phyloP scores from a whole-genome alignment of 2,888 invertebrate genomes.

The Idaea aversata region DNA sequence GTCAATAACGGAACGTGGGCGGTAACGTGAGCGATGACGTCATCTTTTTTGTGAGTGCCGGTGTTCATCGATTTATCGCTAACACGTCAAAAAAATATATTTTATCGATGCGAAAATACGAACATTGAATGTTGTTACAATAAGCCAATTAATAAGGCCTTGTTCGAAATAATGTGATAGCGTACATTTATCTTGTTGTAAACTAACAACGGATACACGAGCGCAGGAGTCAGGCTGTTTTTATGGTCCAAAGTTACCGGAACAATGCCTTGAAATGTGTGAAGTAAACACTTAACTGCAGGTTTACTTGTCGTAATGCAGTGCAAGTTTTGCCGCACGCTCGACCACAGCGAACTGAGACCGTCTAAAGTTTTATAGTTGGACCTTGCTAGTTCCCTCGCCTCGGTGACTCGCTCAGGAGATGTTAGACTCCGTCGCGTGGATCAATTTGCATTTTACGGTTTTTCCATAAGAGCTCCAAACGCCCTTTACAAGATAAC shows the following conservation, averaged over 20 bases:
- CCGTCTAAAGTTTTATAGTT: constrained; percentile 58
- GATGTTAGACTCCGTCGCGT: constrained; percentile 9
- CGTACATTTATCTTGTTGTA: constrained; percentile 38
- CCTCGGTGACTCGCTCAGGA: constrained; percentile 37
- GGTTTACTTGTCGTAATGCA: constrained; percentile 72
- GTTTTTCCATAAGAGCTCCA: constrained; percentile 13
- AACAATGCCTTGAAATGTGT: constrained; percentile 69
- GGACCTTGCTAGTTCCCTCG: constrained; percentile 39
- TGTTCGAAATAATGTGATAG: constrained; percentile 32
- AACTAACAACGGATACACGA: constrained; percentile 27
- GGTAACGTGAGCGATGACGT: too few relatives aligned
- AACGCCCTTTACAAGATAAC: constrained; percentile 20
- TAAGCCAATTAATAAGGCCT: constrained; percentile 22
- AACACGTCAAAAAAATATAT: too few relatives aligned
- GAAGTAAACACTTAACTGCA: constrained; percentile 77
- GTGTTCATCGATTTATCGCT: too few relatives aligned
- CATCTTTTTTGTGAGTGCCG: too few relatives aligned
- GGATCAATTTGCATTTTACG: constrained; percentile 25
- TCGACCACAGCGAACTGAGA: constrained; percentile 55
- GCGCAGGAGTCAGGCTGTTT: constrained; percentile 56
- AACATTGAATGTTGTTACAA: constrained; percentile 6
- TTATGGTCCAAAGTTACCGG: constrained; percentile 58
- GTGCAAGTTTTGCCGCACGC: constrained; percentile 63
- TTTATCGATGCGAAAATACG: not conserved
- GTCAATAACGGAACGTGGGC: too few relatives aligned